phyloP scores from a whole-genome alignment of 2,797 vertebrate species.

The Synanceia verrucosa region DNA sequence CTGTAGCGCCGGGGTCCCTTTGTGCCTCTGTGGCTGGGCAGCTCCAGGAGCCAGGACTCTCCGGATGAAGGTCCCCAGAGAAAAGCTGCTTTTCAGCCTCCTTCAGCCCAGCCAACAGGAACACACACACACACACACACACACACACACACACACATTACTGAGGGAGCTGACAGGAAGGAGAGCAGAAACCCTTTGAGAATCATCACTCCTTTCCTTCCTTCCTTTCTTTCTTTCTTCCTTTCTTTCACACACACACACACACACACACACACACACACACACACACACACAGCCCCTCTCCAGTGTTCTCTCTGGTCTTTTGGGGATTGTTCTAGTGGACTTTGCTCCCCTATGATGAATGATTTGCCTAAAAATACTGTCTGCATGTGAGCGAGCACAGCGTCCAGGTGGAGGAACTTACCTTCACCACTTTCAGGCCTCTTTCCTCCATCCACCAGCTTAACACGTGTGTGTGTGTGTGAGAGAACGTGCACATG shows the following conservation, averaged over 20 bases:
- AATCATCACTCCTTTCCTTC: conserved; percentile 63
- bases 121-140: conserved; percentile 50
- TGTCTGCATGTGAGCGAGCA: conserved; percentile 62
- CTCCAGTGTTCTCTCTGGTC: conserved; percentile 62
- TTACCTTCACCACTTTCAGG: conserved; percentile 70
- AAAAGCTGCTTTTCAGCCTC: conserved; percentile 70
- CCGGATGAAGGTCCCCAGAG: conserved; percentile 72
- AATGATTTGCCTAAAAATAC: conserved; percentile 84
- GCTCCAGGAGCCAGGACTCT: conserved; percentile 62
- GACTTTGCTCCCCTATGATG: conserved; percentile 80
- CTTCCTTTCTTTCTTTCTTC: conserved; percentile 37
- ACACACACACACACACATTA: conserved; percentile 65
- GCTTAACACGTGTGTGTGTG: conserved; percentile 37
- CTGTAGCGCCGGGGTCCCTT: conserved; percentile 50
- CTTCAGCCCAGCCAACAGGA: conserved; percentile 57
- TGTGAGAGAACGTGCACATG: conserved; percentile 5
- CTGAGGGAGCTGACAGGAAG: conserved; percentile 68
- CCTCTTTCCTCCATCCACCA: conserved; percentile 47
- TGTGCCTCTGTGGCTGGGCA: conserved; percentile 63
- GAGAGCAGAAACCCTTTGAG: conserved; percentile 70
- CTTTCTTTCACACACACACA: conserved; percentile 16
- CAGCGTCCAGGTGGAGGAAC: conserved; percentile 75
- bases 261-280: conserved; percentile 15
- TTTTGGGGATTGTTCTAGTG: conserved; percentile 77
- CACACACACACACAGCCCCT: conserved; percentile 33